phyloP scores from a whole-genome alignment of 1,140 invertebrate species.

The Drosophila nigrodunni region DNA sequence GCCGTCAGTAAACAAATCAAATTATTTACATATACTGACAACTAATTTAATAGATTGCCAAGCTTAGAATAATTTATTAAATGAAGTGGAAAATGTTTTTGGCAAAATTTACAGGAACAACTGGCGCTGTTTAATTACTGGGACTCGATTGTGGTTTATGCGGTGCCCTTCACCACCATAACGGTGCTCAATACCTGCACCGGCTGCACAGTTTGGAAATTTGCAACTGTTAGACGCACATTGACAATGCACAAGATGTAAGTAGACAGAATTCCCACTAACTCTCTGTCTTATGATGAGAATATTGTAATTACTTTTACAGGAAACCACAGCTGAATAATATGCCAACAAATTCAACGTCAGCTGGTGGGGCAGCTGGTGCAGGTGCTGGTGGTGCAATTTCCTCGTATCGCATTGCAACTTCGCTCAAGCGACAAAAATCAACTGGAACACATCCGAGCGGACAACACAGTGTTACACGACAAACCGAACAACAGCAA shows the following conservation, averaged over 20 bases:
- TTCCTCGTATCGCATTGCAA: constrained; percentile 57
- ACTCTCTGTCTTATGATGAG: not conserved
- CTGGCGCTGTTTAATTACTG: constrained; percentile 88
- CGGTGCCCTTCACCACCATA: constrained; percentile 89
- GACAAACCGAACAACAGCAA: constrained; percentile 57
- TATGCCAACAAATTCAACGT: constrained; percentile 70
- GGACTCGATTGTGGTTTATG: constrained; percentile 90
- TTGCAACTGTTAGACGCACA: constrained; percentile 86
- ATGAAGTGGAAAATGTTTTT: not conserved
- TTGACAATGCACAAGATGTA: constrained; percentile 85
- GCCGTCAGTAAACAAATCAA: too few species aligned
- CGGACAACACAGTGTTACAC: constrained; percentile 63
- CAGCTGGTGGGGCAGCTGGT: constrained; percentile 24
- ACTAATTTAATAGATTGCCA: too few species aligned
- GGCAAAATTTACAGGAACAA: constrained; percentile 66
- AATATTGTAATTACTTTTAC: constrained; percentile 4
- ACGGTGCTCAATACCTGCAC: constrained; percentile 90
- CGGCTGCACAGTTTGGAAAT: constrained; percentile 87
- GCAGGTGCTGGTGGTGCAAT: constrained; percentile 4
- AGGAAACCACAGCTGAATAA: constrained; percentile 73
- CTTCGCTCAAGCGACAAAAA: constrained; percentile 73
- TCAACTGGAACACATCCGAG: constrained; percentile 69
- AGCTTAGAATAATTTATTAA: not conserved
- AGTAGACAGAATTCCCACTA: constrained; percentile 13
- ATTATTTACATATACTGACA: too few species aligned